These are phyloP conservation scores for Drosophila picticornis DNA, from an alignment of 2,888 invertebrate genomes.

Conservation along the genomic window DNA sequence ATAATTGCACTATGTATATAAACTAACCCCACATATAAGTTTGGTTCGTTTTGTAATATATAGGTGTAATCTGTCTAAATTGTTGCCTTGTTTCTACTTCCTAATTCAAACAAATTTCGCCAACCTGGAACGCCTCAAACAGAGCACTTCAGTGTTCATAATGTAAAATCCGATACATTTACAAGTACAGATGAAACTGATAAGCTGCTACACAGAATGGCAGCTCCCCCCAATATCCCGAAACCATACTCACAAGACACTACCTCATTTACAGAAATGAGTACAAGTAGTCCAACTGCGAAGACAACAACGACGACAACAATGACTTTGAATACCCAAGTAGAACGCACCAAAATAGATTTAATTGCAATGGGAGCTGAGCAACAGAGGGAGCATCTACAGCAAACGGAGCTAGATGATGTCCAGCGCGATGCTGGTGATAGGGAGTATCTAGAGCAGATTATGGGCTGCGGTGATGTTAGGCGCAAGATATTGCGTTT, in stretches of 20 bases:
- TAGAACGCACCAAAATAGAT: conserved; percentile 69
- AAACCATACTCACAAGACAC: conserved; percentile 79
- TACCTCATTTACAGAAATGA: conserved; percentile 85
- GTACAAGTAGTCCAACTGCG: conserved; percentile 82
- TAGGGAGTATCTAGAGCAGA: conserved; percentile 74
- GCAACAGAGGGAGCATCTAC: conserved; percentile 13
- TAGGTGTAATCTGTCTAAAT: conserved; percentile 78
- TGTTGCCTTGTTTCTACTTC: conserved; percentile 81
- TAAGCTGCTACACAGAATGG: conserved; percentile 79
- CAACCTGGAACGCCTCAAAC: conserved; percentile 67
- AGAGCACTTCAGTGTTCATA: conserved; percentile 85
- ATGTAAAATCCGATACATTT: conserved; percentile 75
- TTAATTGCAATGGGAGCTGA: conserved; percentile 29
- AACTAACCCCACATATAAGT: conserved; percentile 66
- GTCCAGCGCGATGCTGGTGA: conserved; percentile 56
- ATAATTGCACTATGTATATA: conserved; percentile 72
- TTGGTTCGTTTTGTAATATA: conserved; percentile 63
- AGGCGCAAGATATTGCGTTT: conserved; percentile 87
- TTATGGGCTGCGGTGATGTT: conserved; percentile 86
- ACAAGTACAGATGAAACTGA: conserved; percentile 81
- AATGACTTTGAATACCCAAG: conserved; percentile 55
- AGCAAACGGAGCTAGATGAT: conserved; percentile 30
- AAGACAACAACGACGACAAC: conserved; percentile 61
- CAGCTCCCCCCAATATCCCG: conserved; percentile 58
- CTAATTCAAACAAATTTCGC: conserved; percentile 39